Evolutionary conservation across 2,797 vertebrate genomes (phyloP), one percentile per base, ranked within the genome.

Genomic region (Notolabrus celidotus): DNA sequence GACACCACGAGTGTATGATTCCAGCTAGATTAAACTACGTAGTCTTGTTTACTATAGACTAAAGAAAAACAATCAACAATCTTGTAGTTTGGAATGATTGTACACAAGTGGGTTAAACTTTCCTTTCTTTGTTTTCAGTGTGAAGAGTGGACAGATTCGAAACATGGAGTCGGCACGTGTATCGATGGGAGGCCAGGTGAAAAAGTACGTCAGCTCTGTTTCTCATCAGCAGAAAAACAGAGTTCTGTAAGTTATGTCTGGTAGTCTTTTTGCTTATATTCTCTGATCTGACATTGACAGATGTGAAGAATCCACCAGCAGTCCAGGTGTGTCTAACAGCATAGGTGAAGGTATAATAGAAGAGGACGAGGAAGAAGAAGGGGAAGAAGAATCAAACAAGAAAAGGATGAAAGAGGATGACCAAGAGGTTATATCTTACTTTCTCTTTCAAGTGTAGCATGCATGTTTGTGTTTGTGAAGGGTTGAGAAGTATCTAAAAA

Each of bases 181-280:
- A 46, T 99, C 98, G 33, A 99, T 99, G 98, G 95, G 95, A n/a
- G 98, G 98, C 68, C 98, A 99, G 92, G 95, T 99, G 76, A 97
- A 97, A 84, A 94, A 92, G 94, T 95, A 91, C 22, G 92, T 84
- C 17, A 61, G 5, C 34, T 16, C 19, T 20, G 14, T 46, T 43
- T 59, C 22, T 36, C 2, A 20, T 68, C 10, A 4, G 1, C 6
- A 39, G 20, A 20, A 57, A 22, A 27, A 11, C 0, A 10, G 25
- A 9, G 5, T 10, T 52, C 60, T 65, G 1, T 3, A 15, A 34
- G 41, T 27, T 10, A 20, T 29, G 15, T 4, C 10, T 15, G 25
- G 15, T 9, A 9, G 50, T 51, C 56, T 51, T n/a, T 11, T 8
- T 56, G 52, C 60, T 56, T 9, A 25, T 41, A 20, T 55, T 4